Percentiles rank a stretch among this genome's conserved stretches.
These are phyloP conservation scores for Gerris buenoi DNA, from an alignment of 1,140 invertebrate species.

Conservation along the genomic window DNA sequence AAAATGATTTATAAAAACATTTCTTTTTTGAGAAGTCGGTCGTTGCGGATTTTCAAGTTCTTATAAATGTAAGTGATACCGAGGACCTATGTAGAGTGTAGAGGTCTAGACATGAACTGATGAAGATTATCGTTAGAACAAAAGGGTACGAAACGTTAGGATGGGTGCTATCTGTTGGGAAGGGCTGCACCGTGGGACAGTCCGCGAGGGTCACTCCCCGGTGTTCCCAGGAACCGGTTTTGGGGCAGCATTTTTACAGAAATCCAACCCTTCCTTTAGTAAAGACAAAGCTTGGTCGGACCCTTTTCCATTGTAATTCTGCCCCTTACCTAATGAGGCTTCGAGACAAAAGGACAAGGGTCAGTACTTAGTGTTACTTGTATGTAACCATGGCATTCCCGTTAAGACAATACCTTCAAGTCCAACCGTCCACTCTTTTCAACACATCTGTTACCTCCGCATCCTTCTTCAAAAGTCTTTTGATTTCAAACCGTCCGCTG, in stretches of 20 bases:
- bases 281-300: no score
- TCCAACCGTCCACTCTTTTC: no score
- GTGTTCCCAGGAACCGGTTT: not conserved
- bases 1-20: no score
- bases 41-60: no score
- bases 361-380: not conserved
- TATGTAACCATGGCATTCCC: not conserved
- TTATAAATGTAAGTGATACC: no score
- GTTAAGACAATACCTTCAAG: no score
- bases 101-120: not conserved
- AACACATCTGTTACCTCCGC: no score
- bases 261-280: not conserved
- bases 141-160: not conserved
- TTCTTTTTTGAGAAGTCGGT: no score
- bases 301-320: not conserved
- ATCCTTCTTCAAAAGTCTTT: no score
- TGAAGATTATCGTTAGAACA: not conserved
- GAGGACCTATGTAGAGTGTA: no score
- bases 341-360: not conserved
- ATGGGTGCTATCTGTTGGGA: not conserved
- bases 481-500: no score
- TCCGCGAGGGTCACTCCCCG: not conserved
- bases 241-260: not conserved
- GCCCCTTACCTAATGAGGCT: not conserved
- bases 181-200: not conserved